Percentiles rank a stretch among this genome's conserved stretches.
Evolutionary conservation across 2,888 invertebrate species (phyloP).

Genomic region (Dermolepida albohirtum): DNA sequence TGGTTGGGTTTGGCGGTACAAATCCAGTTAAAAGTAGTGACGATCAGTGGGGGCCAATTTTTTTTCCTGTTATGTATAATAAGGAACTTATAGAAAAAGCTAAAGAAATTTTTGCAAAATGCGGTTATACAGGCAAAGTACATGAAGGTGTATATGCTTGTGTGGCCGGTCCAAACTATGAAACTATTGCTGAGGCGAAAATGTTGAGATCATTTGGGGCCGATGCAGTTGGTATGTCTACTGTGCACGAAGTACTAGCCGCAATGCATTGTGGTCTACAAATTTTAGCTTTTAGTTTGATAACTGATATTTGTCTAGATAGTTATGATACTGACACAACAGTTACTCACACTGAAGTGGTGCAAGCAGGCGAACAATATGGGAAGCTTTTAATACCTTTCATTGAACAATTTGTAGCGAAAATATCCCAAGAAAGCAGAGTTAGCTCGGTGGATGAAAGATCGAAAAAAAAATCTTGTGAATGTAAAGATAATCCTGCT

Average conservation of each 20-base stretch:
- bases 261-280: slow-evolving; percentile 90
- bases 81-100: slow-evolving; percentile 76
- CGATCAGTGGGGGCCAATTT: slow-evolving; percentile 89
- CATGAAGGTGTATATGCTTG: slow-evolving; percentile 92
- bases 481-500: slow-evolving; percentile 9
- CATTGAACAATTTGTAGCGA: slow-evolving; percentile 5
- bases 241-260: slow-evolving; percentile 78
- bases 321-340: slow-evolving; percentile 38
- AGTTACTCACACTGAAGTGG: neutral
- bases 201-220: slow-evolving; percentile 82
- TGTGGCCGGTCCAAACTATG: slow-evolving; percentile 91
- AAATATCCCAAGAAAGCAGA: neutral
- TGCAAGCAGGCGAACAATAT: neutral
- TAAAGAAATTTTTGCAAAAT: slow-evolving; percentile 59
- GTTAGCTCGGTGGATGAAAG: neutral
- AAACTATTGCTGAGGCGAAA: slow-evolving; percentile 89
- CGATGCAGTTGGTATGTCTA: slow-evolving; percentile 83
- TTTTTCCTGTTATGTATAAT: slow-evolving; percentile 90
- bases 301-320: slow-evolving; percentile 75
- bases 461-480: slow-evolving; percentile 14
- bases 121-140: slow-evolving; percentile 61
- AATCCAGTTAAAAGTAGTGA: slow-evolving; percentile 94
- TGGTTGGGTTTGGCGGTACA: slow-evolving; percentile 91
- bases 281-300: slow-evolving; percentile 89
- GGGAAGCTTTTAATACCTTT: neutral